phyloP scores from a whole-genome alignment of 92 coral and sea anemone species.

The Epizoanthus rinbou region DNA sequence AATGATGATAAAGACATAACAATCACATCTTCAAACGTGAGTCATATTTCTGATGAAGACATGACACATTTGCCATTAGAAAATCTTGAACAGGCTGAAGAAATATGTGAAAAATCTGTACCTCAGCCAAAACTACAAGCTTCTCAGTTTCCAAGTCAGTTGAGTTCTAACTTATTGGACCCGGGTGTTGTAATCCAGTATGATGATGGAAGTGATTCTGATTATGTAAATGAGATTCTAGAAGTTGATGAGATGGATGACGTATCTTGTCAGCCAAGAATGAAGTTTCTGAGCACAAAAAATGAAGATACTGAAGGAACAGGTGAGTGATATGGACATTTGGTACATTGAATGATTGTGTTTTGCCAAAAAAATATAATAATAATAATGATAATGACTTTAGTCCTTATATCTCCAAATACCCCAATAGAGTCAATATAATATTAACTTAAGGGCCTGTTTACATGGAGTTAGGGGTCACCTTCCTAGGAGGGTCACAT shows the following conservation, averaged over 20 bases:
- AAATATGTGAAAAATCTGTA: neutral
- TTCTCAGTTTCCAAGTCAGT: neutral
- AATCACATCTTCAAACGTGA: neutral
- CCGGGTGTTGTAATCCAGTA: slow-evolving; percentile 58
- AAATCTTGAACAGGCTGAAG: neutral
- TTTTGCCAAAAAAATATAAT: no score
- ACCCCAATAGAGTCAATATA: no score
- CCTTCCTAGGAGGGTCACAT: no score
- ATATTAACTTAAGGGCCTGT: no score
- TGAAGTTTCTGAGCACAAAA: neutral
- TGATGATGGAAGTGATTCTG: slow-evolving; percentile 49
- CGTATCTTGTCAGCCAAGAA: neutral
- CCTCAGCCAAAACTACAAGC: neutral
- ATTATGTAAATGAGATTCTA: slow-evolving; percentile 36
- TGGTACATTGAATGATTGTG: no score
- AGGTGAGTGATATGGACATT: slow-evolving; percentile 1
- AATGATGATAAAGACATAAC: neutral
- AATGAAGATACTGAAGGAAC: neutral
- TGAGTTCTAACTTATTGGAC: neutral
- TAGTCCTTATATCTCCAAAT: no score
- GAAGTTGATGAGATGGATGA: slow-evolving; percentile 31
- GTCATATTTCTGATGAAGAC: neutral
- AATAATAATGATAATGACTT: no score
- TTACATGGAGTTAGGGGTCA: no score
- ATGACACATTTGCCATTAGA: neutral